Evolutionary conservation across 2,888 invertebrate species (phyloP).

Genomic region (Zootermopsis nevadensis): DNA sequence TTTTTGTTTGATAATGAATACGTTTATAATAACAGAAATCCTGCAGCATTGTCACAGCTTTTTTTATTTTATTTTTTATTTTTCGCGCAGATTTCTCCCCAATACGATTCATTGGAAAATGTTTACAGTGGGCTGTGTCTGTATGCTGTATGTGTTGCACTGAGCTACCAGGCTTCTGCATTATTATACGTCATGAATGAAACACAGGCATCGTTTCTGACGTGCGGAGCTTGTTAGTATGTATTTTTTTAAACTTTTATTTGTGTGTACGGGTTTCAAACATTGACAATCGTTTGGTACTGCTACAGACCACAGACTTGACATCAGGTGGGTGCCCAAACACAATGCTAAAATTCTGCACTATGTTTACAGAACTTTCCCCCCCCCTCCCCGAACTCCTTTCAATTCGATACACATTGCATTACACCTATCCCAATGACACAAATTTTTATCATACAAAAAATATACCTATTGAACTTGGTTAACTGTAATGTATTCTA

Average conservation of each 20-base stretch:
- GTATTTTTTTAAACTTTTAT: constrained; percentile 1
- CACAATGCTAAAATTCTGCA: constrained; percentile 3
- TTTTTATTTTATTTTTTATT: constrained; percentile 39
- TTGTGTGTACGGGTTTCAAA: not conserved
- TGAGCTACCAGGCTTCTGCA: not conserved
- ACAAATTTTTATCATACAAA: not conserved
- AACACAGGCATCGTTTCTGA: not conserved
- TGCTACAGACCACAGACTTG: not conserved
- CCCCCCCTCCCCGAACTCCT: not conserved
- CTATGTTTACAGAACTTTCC: not conserved
- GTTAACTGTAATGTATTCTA: not conserved
- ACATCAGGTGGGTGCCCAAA: not conserved
- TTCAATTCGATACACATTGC: not conserved
- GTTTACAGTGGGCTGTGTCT: constrained; percentile 37
- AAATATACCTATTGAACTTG: not conserved
- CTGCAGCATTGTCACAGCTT: constrained; percentile 26
- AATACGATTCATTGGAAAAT: constrained; percentile 32
- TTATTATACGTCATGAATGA: not conserved
- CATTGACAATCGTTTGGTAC: not conserved
- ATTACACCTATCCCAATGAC: not conserved
- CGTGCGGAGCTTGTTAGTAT: not conserved
- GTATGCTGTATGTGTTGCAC: not conserved
- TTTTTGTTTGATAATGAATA: constrained; percentile 51
- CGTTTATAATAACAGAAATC: constrained; percentile 52
- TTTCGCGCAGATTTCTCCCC: constrained; percentile 31